phyloP scores from a whole-genome alignment of 2,797 vertebrate species.

The Heterohyrax brucei region DNA sequence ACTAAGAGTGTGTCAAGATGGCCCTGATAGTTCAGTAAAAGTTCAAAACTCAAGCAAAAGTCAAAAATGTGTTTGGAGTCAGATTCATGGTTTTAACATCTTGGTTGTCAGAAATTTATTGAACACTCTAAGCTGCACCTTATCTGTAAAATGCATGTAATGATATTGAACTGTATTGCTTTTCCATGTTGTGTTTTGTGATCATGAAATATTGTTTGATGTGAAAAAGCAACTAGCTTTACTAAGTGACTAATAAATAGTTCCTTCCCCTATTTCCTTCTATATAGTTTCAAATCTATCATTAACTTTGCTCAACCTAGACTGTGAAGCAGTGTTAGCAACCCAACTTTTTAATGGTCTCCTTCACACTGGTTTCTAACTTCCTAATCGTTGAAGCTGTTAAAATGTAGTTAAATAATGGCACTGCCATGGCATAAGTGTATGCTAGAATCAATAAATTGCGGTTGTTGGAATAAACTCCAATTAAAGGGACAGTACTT shows the following conservation, averaged over 20 bases:
- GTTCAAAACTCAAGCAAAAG: conserved; percentile 27
- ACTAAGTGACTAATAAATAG: neutral
- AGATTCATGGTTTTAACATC: neutral
- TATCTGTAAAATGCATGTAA: conserved; percentile 47
- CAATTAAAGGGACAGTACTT: conserved; percentile 83
- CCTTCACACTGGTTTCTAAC: conserved; percentile 80
- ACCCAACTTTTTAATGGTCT: conserved; percentile 79
- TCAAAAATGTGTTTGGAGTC: neutral
- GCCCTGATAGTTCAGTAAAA: neutral
- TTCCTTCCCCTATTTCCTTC: neutral
- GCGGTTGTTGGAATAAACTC: conserved; percentile 84
- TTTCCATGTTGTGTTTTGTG: neutral
- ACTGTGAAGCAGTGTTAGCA: conserved; percentile 49
- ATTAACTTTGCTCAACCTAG: neutral
- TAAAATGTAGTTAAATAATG: conserved; percentile 86
- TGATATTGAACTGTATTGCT: neutral
- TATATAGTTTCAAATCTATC: neutral
- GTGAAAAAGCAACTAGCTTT: neutral
- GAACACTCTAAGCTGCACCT: neutral
- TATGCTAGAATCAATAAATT: conserved; percentile 84
- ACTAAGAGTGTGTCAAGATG: neutral
- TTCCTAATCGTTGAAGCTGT: conserved; percentile 85
- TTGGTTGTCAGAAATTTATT: neutral
- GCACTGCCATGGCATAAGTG: conserved; percentile 86
- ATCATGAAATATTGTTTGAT: conserved; percentile 6